phyloP scores from a whole-genome alignment of 1,140 invertebrate species.

The Tetramorium alpestre region DNA sequence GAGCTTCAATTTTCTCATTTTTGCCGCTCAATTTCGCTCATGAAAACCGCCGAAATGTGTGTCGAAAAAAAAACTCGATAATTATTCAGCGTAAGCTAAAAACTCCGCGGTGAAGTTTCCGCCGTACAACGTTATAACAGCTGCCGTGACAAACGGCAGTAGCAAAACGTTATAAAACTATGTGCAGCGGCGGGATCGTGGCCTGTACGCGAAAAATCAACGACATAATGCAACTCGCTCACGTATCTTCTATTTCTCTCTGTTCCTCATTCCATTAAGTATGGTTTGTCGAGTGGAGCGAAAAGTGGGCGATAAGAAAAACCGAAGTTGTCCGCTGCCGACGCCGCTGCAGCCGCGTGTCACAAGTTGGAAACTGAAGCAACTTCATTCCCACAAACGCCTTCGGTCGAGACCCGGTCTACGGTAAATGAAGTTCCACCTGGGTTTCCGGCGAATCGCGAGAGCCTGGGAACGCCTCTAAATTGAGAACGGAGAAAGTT shows the following conservation, averaged over 20 bases:
- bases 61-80: neutral
- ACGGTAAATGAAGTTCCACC: slow-evolving; percentile 44
- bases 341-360: neutral
- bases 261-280: slow-evolving; percentile 15
- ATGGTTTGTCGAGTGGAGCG: neutral
- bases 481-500: slow-evolving; percentile 40
- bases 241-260: neutral
- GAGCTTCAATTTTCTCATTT: slow-evolving; percentile 2
- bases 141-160: slow-evolving; percentile 5
- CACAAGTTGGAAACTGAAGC: slow-evolving; percentile 23
- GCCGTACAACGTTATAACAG: slow-evolving; percentile 4
- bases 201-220: slow-evolving; percentile 22
- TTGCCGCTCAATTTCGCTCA: neutral
- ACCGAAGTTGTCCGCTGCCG: neutral
- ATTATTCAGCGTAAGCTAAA: slow-evolving; percentile 3
- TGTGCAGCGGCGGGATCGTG: neutral
- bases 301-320: slow-evolving; percentile 24
- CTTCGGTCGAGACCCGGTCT: slow-evolving; percentile 14
- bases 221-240: neutral
- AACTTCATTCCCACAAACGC: slow-evolving; percentile 54
- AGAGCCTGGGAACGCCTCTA: neutral
- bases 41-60: neutral
- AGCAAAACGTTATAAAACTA: slow-evolving; percentile 11
- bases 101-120: neutral
- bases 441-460: slow-evolving; percentile 11